Base-by-base conservation (phyloP, 1,140 invertebrate species). In the Maconellicoccus hirsutus region DNA sequence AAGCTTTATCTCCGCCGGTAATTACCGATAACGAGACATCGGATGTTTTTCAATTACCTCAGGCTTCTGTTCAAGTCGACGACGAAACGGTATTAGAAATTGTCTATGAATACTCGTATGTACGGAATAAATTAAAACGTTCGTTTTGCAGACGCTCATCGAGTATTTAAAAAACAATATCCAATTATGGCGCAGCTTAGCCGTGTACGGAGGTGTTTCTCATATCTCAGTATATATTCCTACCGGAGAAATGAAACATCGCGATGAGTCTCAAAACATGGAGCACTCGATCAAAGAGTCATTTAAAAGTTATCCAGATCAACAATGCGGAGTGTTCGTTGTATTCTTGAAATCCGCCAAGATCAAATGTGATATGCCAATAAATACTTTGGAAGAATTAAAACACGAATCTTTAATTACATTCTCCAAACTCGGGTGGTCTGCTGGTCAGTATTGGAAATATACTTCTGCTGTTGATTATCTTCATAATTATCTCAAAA, bases 41-140 rank as follows among this genome's bases (percentile, higher is more conserved):
- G 10, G 61, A 66, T 66, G 21, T 66, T 3, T 66, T 66, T 26
- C 61, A 66, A 25, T 25, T 52, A 52, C 42, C 42, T 52, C 42
- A 6, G 42, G 6, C 10, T 16, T 8, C 6, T 52, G 12, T 12
- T 33, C 12, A 4, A 59, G 16, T 26, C 16, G 16, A 4, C 61
- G 19, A 14, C 10, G 61, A 25, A 66, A 23, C 61, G 22, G 19
- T 23, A 66, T 42, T 42, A 42, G 8, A 42, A 42, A 42, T 10
- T n/a, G 39, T 42, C 39, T 8, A 8, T 42, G 8, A 42, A n/a
- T 42, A 42, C n/a, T 42, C 39, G 39, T 42, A 42, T 42, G n/a
- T n/a, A n/a, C n/a, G n/a, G n/a, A n/a, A n/a, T n/a, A n/a, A n/a
- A n/a, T n/a, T n/a, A n/a, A n/a, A n/a, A n/a, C n/a, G n/a, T n/a